Base-by-base conservation (phyloP, 2,888 invertebrate genomes). In the Hypercompe scribonia region DNA sequence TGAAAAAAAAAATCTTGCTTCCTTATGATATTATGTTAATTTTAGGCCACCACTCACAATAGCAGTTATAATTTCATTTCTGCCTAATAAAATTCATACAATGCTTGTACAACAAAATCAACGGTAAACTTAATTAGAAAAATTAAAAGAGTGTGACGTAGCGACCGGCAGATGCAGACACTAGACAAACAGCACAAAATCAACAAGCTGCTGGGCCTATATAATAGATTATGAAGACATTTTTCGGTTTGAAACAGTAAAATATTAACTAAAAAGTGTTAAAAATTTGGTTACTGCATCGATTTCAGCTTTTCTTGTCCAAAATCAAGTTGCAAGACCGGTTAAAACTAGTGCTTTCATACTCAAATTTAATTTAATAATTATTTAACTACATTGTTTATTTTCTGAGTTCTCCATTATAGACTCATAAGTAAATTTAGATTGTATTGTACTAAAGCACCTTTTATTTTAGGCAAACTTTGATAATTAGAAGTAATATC, bases 71-170 rank as follows among this genome's bases (percentile, higher is more conserved):
- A 61, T 61, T 69, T 61, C 28, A 69, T 61, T 54, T 61, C 50
- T 54, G 31, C 31, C 33, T 61, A 39, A 50, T 70, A 71, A 71
- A 31, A 68, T 66, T 66, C 74, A 71, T 70, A 46, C 63, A 61
- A 39, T 50, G 69, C 65, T 71, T 66, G 71, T 69, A 69, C 63
- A 63, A 67, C 31, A 68, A 75, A 73, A 84, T 76, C 72, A 78
- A 75, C 69, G 65, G 79, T 78, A 76, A 80, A 84, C 73, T 73
- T 73, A 80, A 78, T 78, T 76, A 83, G 68, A 46, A 68, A 75
- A 74, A 83, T 83, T 76, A 83, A 75, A 72, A 70, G 77, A 42
- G 68, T 71, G 64, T 70, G 71, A 71, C 72, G 75, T 74, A 65
- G 24, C 71, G 36, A 70, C 66, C 36, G 58, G 34, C 33, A 42